Evolutionary conservation across 1,140 invertebrate species (phyloP).

Genomic region (Dufourea novaeangliae): DNA sequence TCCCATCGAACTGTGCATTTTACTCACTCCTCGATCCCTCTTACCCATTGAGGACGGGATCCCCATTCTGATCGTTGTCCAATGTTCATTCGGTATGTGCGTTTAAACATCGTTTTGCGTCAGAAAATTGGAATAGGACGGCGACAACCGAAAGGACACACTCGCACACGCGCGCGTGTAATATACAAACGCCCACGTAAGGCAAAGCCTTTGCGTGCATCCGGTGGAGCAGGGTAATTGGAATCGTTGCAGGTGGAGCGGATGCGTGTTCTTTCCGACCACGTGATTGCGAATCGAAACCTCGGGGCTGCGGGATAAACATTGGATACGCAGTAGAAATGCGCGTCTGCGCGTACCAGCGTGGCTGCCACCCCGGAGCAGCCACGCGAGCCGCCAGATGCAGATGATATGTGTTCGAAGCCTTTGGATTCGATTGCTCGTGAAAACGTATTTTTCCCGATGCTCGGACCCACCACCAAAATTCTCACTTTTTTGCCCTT

Average conservation of each 20-base stretch:
- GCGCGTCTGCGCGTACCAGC: slow-evolving; percentile 44
- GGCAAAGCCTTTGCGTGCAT: slow-evolving; percentile 7
- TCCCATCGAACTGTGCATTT: neutral
- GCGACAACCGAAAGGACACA: neutral
- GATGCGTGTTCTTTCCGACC: slow-evolving; percentile 37
- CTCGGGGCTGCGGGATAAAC: slow-evolving; percentile 44
- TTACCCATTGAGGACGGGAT: neutral
- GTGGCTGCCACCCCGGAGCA: neutral
- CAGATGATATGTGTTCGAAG: neutral
- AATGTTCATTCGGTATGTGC: neutral
- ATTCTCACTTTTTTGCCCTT: neutral
- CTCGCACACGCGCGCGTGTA: neutral
- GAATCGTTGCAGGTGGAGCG: slow-evolving; percentile 20
- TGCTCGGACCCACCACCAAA: neutral
- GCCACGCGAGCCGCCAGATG: slow-evolving; percentile 22
- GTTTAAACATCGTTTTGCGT: neutral
- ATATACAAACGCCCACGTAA: neutral
- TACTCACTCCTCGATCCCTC: neutral
- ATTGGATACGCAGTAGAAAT: slow-evolving; percentile 56
- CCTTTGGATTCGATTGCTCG: slow-evolving; percentile 38
- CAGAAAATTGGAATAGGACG: neutral
- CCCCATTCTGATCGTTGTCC: neutral
- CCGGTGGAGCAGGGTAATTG: slow-evolving; percentile 26
- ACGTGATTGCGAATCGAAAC: slow-evolving; percentile 48
- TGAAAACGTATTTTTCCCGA: neutral